Base-by-base conservation (phyloP, 2,888 invertebrate species). In the Cactoblastis cactorum region DNA sequence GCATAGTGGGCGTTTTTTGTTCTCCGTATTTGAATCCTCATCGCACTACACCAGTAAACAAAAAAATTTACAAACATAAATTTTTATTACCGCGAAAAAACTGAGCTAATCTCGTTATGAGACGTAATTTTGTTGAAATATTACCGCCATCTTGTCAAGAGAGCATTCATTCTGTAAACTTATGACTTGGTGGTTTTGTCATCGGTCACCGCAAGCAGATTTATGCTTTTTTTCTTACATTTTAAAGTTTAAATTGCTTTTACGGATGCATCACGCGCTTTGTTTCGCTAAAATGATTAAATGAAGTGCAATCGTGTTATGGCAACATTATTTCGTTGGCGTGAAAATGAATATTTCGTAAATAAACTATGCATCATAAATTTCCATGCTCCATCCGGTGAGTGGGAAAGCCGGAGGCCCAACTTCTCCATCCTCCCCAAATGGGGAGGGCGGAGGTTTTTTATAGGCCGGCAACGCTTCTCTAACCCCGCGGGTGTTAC, bases 81-180 rank as follows among this genome's bases (percentile, higher is more conserved):
- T 60, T 64, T 69, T 68, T 66, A 63, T 62, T 61, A 55, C 54
- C 50, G 52, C 59, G 52, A 58, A 69, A 69, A 72, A 68, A 59
- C 59, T 56, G 56, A 57, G 67, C 70, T 77, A 74, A 79, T 77
- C 74, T 71, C 63, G 71, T 72, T 71, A 71, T 62, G 69, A 63
- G 61, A 57, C 61, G 69, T 71, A 74, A 72, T 74, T 76, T 68
- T 62, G 69, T 61, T 76, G 72, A 77, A 77, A 74, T 69, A 79
- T 74, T 58, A 53, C 65, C 37, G 59, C 69, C 73, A 69, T 77
- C 74, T 74, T 71, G 71, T 75, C 72, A 66, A 67, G 60, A 61
- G 64, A 58, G 65, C 71, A 64, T 69, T 69, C 71, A 71, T 77
- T 75, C 70, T 70, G 74, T 69, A 65, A 68, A 74, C 71, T 73